These are phyloP conservation scores for Cervus canadensis DNA, from an alignment of 2,113 vertebrate species.

Conservation along the genomic window DNA sequence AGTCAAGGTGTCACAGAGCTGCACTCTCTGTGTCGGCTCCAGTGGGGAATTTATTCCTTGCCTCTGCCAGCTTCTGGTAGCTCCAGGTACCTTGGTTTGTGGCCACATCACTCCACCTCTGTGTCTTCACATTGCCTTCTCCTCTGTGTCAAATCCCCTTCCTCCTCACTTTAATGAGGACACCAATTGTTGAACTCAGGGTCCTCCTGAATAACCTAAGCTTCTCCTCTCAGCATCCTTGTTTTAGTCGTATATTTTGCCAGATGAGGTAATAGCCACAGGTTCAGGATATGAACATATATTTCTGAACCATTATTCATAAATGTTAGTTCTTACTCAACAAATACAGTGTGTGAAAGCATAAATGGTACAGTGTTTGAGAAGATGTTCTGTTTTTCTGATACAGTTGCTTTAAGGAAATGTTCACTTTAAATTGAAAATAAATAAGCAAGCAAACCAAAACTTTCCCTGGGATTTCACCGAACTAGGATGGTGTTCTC, in stretches of 20 bases:
- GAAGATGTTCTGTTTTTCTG: neutral
- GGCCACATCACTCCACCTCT: neutral
- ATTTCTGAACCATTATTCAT: neutral
- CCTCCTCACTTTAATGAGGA: neutral
- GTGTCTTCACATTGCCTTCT: too few species aligned
- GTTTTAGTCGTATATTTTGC: neutral
- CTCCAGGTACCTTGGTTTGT: neutral
- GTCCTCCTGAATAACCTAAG: neutral
- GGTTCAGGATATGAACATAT: neutral
- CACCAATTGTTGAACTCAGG: neutral
- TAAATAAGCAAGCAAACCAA: neutral
- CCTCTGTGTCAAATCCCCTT: neutral
- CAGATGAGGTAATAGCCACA: neutral
- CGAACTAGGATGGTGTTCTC: neutral
- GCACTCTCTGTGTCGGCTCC: fast-evolving
- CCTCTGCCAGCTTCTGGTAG: neutral
- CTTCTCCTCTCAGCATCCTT: neutral
- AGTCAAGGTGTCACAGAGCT: neutral
- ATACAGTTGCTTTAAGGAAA: neutral
- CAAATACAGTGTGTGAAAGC: neutral
- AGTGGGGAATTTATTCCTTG: neutral
- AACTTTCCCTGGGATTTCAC: neutral
- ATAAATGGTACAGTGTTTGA: neutral
- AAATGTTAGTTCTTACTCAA: neutral
- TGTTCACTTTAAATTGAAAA: neutral